phyloP scores from a whole-genome alignment of 2,797 vertebrate species.

The Schizothorax lantsangensis region DNA sequence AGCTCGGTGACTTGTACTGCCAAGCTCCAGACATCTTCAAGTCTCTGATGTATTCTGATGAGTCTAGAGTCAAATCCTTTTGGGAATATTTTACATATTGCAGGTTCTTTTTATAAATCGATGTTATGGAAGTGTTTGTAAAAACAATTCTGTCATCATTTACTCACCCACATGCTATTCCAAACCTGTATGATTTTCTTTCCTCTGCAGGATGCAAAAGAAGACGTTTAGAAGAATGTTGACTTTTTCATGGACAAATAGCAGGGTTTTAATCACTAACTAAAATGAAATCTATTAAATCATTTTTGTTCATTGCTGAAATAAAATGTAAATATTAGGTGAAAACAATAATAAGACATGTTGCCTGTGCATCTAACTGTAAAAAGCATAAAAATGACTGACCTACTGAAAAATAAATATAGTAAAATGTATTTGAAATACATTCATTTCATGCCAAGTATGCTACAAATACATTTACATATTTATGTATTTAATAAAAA shows the following conservation, averaged over 20 bases:
- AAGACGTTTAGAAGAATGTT: background rate
- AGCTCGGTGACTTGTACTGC: background rate
- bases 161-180: background rate
- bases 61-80: slow-evolving; percentile 8
- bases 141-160: background rate
- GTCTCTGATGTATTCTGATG: background rate
- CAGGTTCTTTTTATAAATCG: background rate
- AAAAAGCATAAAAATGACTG: too few species aligned
- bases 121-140: background rate
- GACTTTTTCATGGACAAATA: background rate
- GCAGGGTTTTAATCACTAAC: background rate
- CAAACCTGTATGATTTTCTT: background rate
- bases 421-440: too few species aligned
- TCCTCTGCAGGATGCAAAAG: background rate
- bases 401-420: too few species aligned
- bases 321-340: background rate
- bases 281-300: background rate
- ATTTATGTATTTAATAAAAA: too few species aligned
- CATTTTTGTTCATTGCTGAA: background rate
- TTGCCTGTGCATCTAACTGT: too few species aligned
- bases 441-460: too few species aligned
- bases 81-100: background rate
- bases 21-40: background rate
- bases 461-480: too few species aligned
- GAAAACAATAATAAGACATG: too few species aligned